Evolutionary conservation across 2,113 vertebrate species (phyloP).

Genomic region (Chaenogobius annularis): DNA sequence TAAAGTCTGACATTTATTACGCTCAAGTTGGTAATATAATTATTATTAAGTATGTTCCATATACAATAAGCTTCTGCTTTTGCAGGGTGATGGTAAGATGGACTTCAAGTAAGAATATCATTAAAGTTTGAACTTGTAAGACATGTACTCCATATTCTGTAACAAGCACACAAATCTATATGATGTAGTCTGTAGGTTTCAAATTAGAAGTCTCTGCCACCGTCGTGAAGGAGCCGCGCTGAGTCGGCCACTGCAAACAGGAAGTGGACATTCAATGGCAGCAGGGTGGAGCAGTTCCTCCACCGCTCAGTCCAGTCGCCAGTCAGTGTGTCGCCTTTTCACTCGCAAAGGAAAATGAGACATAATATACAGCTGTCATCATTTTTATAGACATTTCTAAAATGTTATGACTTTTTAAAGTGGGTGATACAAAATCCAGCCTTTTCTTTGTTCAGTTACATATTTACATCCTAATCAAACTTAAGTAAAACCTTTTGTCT

Average conservation of each 20-base stretch:
- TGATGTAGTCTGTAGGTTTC: neutral
- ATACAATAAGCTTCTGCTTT: neutral
- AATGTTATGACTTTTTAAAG: neutral
- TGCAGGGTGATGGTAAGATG: neutral
- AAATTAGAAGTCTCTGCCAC: conserved; percentile 19
- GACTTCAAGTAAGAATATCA: neutral
- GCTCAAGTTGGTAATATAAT: neutral
- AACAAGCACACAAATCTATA: neutral
- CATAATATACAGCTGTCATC: neutral
- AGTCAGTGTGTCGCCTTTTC: conserved; percentile 38
- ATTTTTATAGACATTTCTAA: neutral
- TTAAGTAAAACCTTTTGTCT: neutral
- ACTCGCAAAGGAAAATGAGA: neutral
- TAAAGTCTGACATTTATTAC: neutral
- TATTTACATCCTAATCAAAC: neutral
- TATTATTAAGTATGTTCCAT: neutral
- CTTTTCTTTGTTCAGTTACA: neutral
- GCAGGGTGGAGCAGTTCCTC: conserved; percentile 85
- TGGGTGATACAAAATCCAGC: neutral
- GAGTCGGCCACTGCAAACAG: conserved; percentile 73
- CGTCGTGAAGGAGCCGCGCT: conserved; percentile 40
- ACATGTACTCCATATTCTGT: neutral
- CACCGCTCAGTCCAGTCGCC: conserved; percentile 40
- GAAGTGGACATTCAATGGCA: conserved; percentile 82
- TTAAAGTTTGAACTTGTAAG: neutral